These are phyloP conservation scores for Pseudochirops corinnae DNA, from an alignment of 2,797 vertebrate genomes.

Conservation along the genomic window DNA sequence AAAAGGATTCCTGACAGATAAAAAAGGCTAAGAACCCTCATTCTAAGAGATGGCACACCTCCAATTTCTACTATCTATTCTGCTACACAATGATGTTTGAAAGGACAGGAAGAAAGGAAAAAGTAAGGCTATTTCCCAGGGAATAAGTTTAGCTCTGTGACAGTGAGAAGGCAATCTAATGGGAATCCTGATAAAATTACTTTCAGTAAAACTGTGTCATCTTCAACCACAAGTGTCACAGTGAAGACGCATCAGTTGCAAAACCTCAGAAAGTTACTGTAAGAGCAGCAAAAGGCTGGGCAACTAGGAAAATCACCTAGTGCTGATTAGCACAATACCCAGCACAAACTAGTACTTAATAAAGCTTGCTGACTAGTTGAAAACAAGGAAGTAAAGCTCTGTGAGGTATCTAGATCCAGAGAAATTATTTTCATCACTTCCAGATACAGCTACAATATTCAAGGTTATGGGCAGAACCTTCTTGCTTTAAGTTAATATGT, in stretches of 20 bases:
- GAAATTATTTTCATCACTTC: slow-evolving; percentile 12
- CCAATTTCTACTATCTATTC: slow-evolving; percentile 33
- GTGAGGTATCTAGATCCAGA: slow-evolving; percentile 19
- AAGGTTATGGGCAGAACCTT: slow-evolving; percentile 43
- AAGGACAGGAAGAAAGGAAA: slow-evolving; percentile 42
- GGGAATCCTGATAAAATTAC: slow-evolving; percentile 36
- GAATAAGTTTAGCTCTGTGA: slow-evolving; percentile 54
- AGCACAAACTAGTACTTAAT: neutral
- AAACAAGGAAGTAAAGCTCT: slow-evolving; percentile 39
- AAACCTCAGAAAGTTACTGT: slow-evolving; percentile 47
- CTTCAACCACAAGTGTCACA: slow-evolving; percentile 39
- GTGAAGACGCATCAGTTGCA: slow-evolving; percentile 23
- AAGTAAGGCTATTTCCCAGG: slow-evolving; percentile 37
- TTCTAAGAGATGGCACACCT: neutral
- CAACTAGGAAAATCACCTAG: neutral
- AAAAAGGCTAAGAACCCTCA: neutral
- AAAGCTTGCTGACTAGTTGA: neutral
- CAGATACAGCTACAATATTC: slow-evolving; percentile 51
- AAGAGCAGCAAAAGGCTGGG: slow-evolving; percentile 38
- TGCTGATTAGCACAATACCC: neutral
- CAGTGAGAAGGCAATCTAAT: slow-evolving; percentile 62
- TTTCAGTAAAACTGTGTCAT: slow-evolving; percentile 49
- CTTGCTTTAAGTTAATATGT: slow-evolving; percentile 48
- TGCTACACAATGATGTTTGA: slow-evolving; percentile 46
- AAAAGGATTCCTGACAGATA: neutral